phyloP scores from a whole-genome alignment of 2,113 vertebrate genomes.

The Cololabis saira region DNA sequence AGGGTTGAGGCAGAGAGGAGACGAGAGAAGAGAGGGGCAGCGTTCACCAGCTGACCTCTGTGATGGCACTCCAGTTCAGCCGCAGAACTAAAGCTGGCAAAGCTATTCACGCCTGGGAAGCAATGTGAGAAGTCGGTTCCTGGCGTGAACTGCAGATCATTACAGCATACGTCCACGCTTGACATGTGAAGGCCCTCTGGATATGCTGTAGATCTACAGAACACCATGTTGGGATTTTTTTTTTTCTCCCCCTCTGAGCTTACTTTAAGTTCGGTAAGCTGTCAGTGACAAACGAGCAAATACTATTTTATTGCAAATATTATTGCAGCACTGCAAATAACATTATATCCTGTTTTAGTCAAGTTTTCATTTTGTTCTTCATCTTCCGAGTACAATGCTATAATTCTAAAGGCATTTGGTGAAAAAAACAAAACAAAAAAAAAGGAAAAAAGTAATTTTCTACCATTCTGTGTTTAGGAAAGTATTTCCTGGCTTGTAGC shows the following conservation, averaged over 20 bases:
- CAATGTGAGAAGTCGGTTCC: constrained; percentile 40
- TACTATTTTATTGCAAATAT: constrained; percentile 17
- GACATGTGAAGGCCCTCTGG: constrained; percentile 29
- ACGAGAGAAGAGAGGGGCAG: constrained; percentile 23
- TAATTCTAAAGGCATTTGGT: constrained; percentile 25
- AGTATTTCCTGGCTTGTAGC: constrained; percentile 38
- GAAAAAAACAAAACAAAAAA: not conserved
- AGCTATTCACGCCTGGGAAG: constrained; percentile 27
- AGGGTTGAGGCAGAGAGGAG: constrained; percentile 80
- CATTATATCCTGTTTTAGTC: constrained; percentile 22
- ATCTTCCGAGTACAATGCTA: constrained; percentile 16
- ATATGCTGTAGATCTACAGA: constrained; percentile 20
- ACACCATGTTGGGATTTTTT: not conserved
- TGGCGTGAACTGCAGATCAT: constrained; percentile 33
- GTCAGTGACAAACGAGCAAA: constrained; percentile 11
- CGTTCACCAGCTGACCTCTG: constrained; percentile 60
- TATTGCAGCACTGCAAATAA: not conserved
- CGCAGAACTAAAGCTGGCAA: constrained; percentile 48
- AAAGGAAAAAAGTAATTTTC: constrained; percentile 23
- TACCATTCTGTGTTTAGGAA: constrained; percentile 26
- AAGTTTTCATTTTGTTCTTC: constrained; percentile 20
- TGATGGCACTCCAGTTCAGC: constrained; percentile 59
- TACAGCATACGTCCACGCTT: constrained; percentile 25
- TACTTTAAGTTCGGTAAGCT: constrained; percentile 22
- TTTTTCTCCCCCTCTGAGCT: not conserved